Evolutionary conservation across 2,113 vertebrate genomes (phyloP).

Genomic region (Amazona vittata): DNA sequence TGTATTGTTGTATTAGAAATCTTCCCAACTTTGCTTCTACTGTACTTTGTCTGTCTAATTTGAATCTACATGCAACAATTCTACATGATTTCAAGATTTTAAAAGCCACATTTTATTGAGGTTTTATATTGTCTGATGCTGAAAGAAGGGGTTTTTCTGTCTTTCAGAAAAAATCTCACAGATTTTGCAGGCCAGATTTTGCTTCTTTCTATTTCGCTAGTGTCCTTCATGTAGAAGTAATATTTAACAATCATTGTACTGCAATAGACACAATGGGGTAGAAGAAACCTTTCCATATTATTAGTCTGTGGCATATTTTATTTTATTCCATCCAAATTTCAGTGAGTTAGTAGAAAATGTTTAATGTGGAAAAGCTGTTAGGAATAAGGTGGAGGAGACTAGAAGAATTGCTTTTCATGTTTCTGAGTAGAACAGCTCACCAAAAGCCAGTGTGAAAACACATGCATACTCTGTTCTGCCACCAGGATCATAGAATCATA

Average conservation of each 20-base stretch:
- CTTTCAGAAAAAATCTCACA: neutral
- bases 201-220: neutral
- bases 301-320: neutral
- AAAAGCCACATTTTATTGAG: neutral
- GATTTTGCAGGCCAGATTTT: neutral
- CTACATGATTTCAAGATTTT: neutral
- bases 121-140: neutral
- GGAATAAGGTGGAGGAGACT: neutral
- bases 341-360: neutral
- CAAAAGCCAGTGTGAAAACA: neutral
- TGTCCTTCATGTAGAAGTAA: neutral
- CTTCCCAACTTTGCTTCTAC: neutral
- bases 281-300: neutral
- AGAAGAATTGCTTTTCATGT: neutral
- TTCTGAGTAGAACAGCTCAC: neutral
- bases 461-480: neutral
- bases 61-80: neutral
- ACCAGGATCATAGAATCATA: neutral
- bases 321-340: neutral
- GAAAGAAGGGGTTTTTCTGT: accelerated
- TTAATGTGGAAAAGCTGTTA: neutral
- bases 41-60: neutral
- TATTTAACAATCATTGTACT: neutral
- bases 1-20: neutral
- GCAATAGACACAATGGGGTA: neutral